Base-by-base conservation (phyloP, 2,888 invertebrate species). In the Andrena camellia region DNA sequence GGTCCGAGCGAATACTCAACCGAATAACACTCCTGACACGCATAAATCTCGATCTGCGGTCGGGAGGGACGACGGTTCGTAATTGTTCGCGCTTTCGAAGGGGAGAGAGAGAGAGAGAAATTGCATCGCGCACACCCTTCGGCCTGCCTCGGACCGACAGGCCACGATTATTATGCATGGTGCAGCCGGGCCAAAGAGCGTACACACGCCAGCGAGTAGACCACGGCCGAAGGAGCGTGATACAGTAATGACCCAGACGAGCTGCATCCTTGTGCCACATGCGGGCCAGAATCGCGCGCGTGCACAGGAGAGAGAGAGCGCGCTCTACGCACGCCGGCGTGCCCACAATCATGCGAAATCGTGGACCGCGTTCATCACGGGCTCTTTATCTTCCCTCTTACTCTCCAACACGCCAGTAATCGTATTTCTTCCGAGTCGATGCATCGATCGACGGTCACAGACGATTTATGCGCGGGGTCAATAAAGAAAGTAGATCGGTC, bases 241-340 rank as follows among this genome's bases (percentile, higher is more conserved):
- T 89, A 85, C 84, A 87, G 87, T 87, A 90, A 90, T 90, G 91
- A 90, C 90, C 90, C 91, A 90, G 90, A 89, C 90, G 86, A 89
- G 88, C 78, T 82, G 87, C 89, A 91, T 91, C 90, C 91, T 90
- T 90, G 90, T 90, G 85, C 88, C 83, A 90, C 86, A 90, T 90
- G 85, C 84, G 81, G 73, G 66, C 62, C 60, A 59, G 42, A 59
- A 42, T 66, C 67, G 66, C 59, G 78, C 66, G 29, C 79, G 74
- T 57, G 66, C 63, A 42, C 69, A 52, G 73, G 67, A 50, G 67
- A 72, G 77, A 78, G 62, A 72, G 77, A 78, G 62, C 73, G 70
- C 52, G 67, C 66, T 70, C 74, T 80, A 78, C 74, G 76, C 72
- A 59, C 76, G 79, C 64, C 66, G 50, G 64, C 62, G 72, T 81